Conservation (phyloP, 2,797 vertebrate genomes). For the Anabas testudineus region DNA sequence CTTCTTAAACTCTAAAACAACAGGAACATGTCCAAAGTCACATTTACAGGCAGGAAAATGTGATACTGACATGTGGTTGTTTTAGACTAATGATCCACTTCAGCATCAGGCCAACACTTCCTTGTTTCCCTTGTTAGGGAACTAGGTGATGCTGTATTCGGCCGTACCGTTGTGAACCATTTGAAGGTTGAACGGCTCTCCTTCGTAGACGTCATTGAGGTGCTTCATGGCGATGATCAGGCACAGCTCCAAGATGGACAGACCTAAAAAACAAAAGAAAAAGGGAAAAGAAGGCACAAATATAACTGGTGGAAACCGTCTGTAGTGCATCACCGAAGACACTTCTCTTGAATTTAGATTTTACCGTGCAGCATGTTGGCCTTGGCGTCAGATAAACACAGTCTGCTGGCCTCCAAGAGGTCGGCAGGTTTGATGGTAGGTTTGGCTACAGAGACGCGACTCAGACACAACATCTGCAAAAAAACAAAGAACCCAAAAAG, state of each 20-base stretch:
- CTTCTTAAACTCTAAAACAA: conserved; percentile 94
- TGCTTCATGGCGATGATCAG: conserved; percentile 98
- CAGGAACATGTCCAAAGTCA: too few relatives aligned
- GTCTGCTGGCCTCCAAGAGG: conserved; percentile 88
- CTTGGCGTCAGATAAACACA: conserved; percentile 86
- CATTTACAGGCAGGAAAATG: too few relatives aligned
- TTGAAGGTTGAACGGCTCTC: conserved; percentile 97
- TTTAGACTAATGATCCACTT: too few relatives aligned
- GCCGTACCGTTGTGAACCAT: conserved; percentile 97
- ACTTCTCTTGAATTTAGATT: background rate
- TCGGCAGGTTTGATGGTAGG: conserved; percentile 83
- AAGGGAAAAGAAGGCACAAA: background rate
- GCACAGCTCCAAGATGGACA: conserved; percentile 96
- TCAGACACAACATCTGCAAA: conserved; percentile 87
- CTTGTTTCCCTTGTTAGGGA: background rate
- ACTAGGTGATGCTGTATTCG: fast-evolving
- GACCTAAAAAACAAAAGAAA: conserved; percentile 77
- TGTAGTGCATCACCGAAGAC: fast-evolving
- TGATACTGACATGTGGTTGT: too few relatives aligned
- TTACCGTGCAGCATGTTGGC: conserved; percentile 95
- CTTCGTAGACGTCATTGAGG: conserved; percentile 93
- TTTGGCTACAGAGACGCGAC: conserved; percentile 80
- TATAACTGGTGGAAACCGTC: background rate
- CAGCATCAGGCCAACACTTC: too few relatives aligned
- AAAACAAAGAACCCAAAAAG: too few relatives aligned